Conservation (phyloP, 2,797 vertebrate genomes). For the Anomalospiza imberbis region DNA sequence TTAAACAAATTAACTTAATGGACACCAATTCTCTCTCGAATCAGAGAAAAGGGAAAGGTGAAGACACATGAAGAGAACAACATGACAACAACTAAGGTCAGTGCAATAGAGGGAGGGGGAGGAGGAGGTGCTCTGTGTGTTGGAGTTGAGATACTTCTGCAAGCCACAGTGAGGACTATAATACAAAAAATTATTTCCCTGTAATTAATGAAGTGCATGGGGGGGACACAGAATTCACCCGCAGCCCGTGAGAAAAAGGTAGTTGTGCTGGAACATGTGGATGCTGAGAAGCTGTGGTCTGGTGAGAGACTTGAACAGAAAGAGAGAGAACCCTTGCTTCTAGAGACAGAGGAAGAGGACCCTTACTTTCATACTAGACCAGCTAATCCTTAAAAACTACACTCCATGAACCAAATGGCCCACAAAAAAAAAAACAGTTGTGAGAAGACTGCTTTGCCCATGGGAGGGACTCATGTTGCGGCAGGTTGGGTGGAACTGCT, state of each 20-base stretch:
- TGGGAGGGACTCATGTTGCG: background rate
- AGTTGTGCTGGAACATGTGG: too few relatives aligned
- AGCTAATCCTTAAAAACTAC: background rate
- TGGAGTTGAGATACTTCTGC: background rate
- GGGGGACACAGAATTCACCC: background rate
- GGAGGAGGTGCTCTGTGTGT: too few relatives aligned
- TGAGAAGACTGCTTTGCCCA: background rate
- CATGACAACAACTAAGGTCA: background rate
- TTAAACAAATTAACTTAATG: accelerated
- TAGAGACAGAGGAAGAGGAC: background rate
- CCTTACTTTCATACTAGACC: background rate
- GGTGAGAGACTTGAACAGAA: background rate
- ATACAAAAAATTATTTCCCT: background rate
- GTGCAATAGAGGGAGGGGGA: background rate
- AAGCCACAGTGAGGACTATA: background rate
- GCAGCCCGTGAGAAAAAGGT: background rate
- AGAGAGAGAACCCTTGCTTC: background rate
- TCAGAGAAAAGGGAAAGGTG: background rate
- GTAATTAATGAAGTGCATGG: background rate
- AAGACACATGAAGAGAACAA: background rate
- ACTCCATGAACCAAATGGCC: background rate
- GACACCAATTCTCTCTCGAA: background rate
- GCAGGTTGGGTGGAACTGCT: background rate
- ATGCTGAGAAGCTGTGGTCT: too few relatives aligned
- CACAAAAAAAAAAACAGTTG: background rate